phyloP scores from a whole-genome alignment of 2,797 vertebrate genomes.

The Sphenodon punctatus region DNA sequence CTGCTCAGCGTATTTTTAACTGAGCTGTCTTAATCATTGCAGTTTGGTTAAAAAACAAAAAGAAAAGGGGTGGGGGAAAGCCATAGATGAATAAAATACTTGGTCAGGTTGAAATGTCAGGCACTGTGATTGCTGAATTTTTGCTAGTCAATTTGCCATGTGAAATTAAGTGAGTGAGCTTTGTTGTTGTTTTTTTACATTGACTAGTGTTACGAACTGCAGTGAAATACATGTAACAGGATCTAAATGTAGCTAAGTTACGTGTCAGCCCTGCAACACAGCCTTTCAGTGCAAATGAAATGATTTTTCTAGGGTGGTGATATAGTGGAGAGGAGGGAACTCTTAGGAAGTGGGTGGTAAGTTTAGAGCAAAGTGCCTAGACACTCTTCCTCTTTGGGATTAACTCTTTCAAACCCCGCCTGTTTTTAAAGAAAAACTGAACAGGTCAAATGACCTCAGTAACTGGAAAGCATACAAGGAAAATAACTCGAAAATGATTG shows the following conservation, averaged over 20 bases:
- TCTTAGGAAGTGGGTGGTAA: conserved; percentile 80
- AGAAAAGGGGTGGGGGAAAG: not conserved
- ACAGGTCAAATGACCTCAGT: not conserved
- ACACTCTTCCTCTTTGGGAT: conserved; percentile 74
- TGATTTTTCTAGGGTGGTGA: conserved; percentile 44
- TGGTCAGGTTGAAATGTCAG: conserved; percentile 32
- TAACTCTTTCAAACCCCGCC: conserved; percentile 74
- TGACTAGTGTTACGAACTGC: conserved; percentile 34
- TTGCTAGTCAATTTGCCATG: conserved; percentile 70
- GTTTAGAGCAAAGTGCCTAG: conserved; percentile 77
- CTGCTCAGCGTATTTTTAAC: conserved; percentile 6
- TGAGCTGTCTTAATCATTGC: conserved; percentile 25
- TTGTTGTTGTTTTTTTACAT: conserved; percentile 73
- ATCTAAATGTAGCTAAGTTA: conserved; percentile 60
- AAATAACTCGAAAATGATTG: conserved; percentile 7
- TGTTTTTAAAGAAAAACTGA: not conserved
- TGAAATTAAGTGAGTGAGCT: conserved; percentile 72
- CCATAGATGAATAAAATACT: not conserved
- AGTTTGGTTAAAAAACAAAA: conserved; percentile 33
- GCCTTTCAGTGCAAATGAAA: conserved; percentile 58
- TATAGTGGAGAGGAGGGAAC: conserved; percentile 66
- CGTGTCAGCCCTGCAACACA: conserved; percentile 70
- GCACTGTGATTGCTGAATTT: conserved; percentile 38
- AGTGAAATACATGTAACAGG: conserved; percentile 55
- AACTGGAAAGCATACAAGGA: conserved; percentile 31